Conservation (phyloP, 2,888 invertebrate species). For the Drosophila prolongata region DNA sequence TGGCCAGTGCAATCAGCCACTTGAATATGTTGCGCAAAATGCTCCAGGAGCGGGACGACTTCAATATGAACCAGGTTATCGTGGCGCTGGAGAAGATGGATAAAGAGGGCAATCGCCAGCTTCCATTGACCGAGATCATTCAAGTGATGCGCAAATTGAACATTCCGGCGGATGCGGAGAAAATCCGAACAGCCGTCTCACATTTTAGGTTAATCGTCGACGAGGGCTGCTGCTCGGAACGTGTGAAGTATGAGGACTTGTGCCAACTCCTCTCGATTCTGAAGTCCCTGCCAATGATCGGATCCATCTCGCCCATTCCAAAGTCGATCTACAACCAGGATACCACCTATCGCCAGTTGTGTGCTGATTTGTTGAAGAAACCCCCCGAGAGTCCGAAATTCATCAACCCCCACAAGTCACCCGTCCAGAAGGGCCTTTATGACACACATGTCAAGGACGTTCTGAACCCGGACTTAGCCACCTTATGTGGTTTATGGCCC, state of each 20-base stretch:
- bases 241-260: conserved; percentile 14
- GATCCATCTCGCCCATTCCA: conserved; percentile 11
- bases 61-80: conserved; percentile 73
- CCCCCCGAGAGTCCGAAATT: neutral
- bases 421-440: conserved; percentile 1
- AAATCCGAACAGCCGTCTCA: conserved; percentile 50
- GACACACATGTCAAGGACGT: conserved; percentile 16
- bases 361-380: conserved; percentile 11
- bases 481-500: conserved; percentile 3
- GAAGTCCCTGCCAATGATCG: conserved; percentile 11
- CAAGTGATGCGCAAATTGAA: conserved; percentile 58
- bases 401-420: neutral
- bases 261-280: conserved; percentile 14
- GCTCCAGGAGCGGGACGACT: conserved; percentile 61
- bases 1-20: conserved; percentile 63
- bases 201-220: conserved; percentile 51
- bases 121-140: conserved; percentile 58
- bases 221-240: conserved; percentile 20
- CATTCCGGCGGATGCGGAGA: conserved; percentile 57
- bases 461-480: neutral
- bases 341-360: conserved; percentile 24
- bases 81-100: conserved; percentile 61
- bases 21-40: conserved; percentile 66
- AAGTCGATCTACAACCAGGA: conserved; percentile 1
- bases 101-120: conserved; percentile 46